A percentile compares a stretch with the other conserved stretches of the same genome.
Conservation (phyloP, 2,797 vertebrate species). For the Trachurus trachurus region DNA sequence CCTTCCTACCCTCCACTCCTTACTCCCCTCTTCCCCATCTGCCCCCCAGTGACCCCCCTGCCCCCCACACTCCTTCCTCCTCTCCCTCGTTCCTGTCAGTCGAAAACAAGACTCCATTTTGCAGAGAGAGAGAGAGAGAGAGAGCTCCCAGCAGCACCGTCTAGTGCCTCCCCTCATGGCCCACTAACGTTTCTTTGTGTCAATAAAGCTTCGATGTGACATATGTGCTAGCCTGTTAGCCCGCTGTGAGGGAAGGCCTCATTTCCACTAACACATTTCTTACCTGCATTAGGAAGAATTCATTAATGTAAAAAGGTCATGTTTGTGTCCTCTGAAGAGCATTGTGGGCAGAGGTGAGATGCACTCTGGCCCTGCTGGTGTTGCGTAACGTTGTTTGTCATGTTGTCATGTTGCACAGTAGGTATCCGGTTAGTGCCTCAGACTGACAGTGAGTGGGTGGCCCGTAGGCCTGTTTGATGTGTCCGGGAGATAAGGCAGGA, state of each 20-base stretch:
- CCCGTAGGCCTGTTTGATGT: conserved; percentile 69
- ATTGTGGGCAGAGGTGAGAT: conserved; percentile 44
- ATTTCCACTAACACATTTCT: conserved; percentile 8
- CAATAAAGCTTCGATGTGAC: conserved; percentile 44
- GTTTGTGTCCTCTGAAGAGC: conserved; percentile 50
- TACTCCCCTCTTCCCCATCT: conserved; percentile 35
- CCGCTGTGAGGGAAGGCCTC: not conserved
- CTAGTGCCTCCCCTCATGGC: conserved; percentile 46
- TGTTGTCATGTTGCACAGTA: conserved; percentile 75
- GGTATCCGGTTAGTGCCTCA: conserved; percentile 66
- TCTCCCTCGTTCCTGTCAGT: conserved; percentile 53
- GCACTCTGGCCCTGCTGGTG: conserved; percentile 37
- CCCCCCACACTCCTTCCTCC: not conserved
- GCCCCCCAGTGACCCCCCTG: conserved; percentile 41
- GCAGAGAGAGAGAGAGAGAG: conserved; percentile 37
- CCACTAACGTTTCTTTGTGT: conserved; percentile 53
- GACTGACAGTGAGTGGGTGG: conserved; percentile 62
- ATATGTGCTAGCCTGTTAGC: conserved; percentile 20
- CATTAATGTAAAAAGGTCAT: conserved; percentile 42
- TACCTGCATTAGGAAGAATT: not conserved
- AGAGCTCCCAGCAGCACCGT: conserved; percentile 50
- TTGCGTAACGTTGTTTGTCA: conserved; percentile 69
- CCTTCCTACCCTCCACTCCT: conserved; percentile 21
- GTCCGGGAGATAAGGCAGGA: conserved; percentile 69
- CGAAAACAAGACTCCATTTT: conserved; percentile 79